Evolutionary conservation across 2,888 invertebrate species (phyloP).

Genomic region (Agonopterix subpropinquella): DNA sequence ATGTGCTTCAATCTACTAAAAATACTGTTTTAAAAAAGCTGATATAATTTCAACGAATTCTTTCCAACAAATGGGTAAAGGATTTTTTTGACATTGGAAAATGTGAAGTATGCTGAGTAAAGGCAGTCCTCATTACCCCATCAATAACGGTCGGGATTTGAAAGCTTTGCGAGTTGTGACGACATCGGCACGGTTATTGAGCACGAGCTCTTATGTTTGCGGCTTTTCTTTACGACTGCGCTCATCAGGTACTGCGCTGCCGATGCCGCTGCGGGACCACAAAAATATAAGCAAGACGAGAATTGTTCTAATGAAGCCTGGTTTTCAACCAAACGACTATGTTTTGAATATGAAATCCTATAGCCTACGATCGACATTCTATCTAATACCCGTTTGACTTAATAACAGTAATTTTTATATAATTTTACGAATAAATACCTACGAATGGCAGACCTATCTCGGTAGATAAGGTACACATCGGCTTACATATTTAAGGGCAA

Average conservation of each 20-base stretch:
- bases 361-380: too few species aligned
- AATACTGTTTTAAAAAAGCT: not conserved
- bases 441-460: too few species aligned
- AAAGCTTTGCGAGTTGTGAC: slow-evolving; percentile 20
- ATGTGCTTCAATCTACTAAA: not conserved
- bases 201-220: slow-evolving; percentile 26
- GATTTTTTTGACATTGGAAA: not conserved
- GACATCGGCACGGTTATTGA: slow-evolving; percentile 16
- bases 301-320: too few species aligned
- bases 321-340: too few species aligned
- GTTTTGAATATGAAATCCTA: too few species aligned
- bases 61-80: not conserved
- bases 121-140: slow-evolving; percentile 34
- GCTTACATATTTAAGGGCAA: too few species aligned
- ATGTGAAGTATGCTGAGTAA: slow-evolving; percentile 16
- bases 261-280: slow-evolving; percentile 17
- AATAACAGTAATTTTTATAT: too few species aligned
- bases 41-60: not conserved
- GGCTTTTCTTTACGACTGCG: slow-evolving; percentile 27
- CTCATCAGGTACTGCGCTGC: slow-evolving; percentile 33
- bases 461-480: too few species aligned
- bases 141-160: slow-evolving; percentile 31
- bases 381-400: too few species aligned
- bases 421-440: too few species aligned
- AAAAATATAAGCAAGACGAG: slow-evolving; percentile 9